These are phyloP conservation scores for Seriola rivoliana DNA, from an alignment of 2,113 vertebrate species.

Conservation along the genomic window DNA sequence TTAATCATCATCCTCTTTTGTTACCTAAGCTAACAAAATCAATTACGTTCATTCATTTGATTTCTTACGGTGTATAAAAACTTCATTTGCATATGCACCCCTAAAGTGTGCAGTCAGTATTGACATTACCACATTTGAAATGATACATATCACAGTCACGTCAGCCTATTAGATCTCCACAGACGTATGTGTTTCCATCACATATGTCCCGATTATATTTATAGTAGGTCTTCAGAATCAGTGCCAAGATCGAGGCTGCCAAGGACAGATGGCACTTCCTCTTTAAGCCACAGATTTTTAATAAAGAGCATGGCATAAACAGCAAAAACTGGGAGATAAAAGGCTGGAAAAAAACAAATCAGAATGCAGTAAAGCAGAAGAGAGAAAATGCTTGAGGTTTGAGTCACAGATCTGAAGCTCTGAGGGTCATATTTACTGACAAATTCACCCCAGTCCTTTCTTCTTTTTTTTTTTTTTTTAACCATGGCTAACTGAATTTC, in stretches of 20 bases:
- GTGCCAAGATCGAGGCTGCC: slow-evolving; percentile 64
- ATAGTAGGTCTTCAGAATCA: slow-evolving; percentile 69
- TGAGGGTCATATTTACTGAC: slow-evolving; percentile 35
- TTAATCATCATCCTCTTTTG: slow-evolving; percentile 14
- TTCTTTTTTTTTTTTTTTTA: slow-evolving; percentile 18
- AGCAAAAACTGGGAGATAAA: slow-evolving; percentile 11
- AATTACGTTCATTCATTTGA: neutral
- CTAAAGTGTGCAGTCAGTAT: slow-evolving; percentile 26
- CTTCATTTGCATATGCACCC: slow-evolving; percentile 8
- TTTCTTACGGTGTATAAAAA: neutral
- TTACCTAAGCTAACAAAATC: slow-evolving; percentile 3
- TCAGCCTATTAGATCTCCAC: slow-evolving; percentile 11
- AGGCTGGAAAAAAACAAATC: slow-evolving; percentile 6
- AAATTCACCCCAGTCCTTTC: slow-evolving; percentile 32
- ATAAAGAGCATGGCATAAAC: slow-evolving; percentile 50
- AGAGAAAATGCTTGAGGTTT: slow-evolving; percentile 24
- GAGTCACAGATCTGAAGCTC: slow-evolving; percentile 31
- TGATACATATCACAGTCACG: neutral
- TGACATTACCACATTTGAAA: slow-evolving; percentile 10
- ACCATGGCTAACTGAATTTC: slow-evolving; percentile 25
- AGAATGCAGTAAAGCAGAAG: neutral
- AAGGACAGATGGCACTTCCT: slow-evolving; percentile 79
- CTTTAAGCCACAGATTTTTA: slow-evolving; percentile 67
- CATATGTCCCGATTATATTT: slow-evolving; percentile 79
- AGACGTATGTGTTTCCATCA: slow-evolving; percentile 57